phyloP scores from a whole-genome alignment of 1,140 invertebrate genomes.

The Papilio aristodemus region DNA sequence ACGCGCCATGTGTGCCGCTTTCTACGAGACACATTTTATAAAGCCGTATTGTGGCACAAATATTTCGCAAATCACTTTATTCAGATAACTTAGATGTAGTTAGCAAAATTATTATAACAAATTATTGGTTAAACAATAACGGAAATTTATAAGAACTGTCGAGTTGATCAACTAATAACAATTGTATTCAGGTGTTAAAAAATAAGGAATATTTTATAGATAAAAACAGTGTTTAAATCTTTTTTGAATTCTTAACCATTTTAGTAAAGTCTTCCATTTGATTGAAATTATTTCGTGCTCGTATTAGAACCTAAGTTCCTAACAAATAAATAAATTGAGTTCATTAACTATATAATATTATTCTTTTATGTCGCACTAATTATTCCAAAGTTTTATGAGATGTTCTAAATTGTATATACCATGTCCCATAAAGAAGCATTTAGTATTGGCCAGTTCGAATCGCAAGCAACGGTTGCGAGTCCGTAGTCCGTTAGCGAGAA shows the following conservation, averaged over 20 bases:
- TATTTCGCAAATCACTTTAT: background rate
- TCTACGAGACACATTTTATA: constrained; percentile 20
- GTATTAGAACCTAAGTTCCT: too few species aligned
- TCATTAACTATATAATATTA: background rate
- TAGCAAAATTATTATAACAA: background rate
- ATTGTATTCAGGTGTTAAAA: too few species aligned
- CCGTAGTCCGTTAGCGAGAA: constrained; percentile 73
- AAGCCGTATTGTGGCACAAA: constrained; percentile 10
- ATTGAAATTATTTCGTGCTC: too few species aligned
- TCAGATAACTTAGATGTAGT: background rate
- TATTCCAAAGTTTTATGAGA: background rate
- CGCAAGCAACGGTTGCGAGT: constrained; percentile 63
- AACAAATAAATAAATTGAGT: too few species aligned
- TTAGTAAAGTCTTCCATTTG: too few species aligned
- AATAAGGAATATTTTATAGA: too few species aligned
- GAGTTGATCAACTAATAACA: too few species aligned
- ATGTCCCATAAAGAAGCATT: constrained; percentile 22
- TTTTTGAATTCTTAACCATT: too few species aligned
- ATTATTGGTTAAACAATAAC: too few species aligned
- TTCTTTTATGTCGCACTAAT: background rate
- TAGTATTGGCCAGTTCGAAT: constrained; percentile 19
- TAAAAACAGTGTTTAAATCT: too few species aligned
- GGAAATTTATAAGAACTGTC: too few species aligned
- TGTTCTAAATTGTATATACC: background rate
- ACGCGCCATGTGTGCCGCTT: constrained; percentile 19